Conservation (phyloP, 2,113 vertebrate genomes). For the Ammodramus savannarum region DNA sequence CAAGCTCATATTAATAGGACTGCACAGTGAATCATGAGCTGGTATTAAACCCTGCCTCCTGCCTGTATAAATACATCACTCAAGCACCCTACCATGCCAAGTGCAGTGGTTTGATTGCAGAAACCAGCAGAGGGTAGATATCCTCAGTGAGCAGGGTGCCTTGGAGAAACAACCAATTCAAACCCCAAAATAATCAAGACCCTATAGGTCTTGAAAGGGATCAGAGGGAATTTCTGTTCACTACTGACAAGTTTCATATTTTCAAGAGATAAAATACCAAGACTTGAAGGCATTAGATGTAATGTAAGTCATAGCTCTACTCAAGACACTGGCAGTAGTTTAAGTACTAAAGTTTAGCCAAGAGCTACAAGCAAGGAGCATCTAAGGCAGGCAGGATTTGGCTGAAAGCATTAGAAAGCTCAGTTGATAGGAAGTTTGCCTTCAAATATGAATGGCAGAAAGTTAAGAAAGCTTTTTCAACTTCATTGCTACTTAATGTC, state of each 20-base stretch:
- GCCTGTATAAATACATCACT: conserved; percentile 36
- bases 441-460: neutral
- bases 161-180: neutral
- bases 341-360: neutral
- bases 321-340: neutral
- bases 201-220: neutral
- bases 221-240: conserved; percentile 14
- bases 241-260: neutral
- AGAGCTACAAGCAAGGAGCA: neutral
- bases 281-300: neutral
- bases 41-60: conserved; percentile 39
- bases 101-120: neutral
- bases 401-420: neutral
- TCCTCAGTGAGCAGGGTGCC: neutral
- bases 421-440: neutral
- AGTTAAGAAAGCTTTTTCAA: neutral
- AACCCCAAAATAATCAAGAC: neutral
- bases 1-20: conserved; percentile 41
- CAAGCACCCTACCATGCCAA: conserved; percentile 1
- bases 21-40: conserved; percentile 27
- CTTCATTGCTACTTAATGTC: neutral
- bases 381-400: neutral
- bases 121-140: conserved; percentile 7
- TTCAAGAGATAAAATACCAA: neutral
- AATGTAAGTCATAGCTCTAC: neutral